phyloP scores from a whole-genome alignment of 2,888 invertebrate genomes.

The Philonicus albiceps region DNA sequence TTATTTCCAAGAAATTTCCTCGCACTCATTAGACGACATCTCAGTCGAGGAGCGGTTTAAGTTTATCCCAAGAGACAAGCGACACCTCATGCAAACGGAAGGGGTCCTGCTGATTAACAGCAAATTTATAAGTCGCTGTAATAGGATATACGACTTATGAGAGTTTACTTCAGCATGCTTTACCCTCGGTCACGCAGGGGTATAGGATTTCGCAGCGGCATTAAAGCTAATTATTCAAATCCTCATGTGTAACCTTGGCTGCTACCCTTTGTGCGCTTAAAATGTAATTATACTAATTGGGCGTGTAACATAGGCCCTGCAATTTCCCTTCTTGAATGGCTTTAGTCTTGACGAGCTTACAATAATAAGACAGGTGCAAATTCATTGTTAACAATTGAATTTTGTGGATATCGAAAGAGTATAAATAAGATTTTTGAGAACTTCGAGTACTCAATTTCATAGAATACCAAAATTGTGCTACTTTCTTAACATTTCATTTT shows the following conservation, averaged over 20 bases:
- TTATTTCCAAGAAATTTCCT: not conserved
- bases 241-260: not conserved
- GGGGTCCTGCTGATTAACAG: not conserved
- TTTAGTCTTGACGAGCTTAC: not conserved
- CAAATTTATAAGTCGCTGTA: not conserved
- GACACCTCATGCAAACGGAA: not conserved
- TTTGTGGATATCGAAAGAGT: not conserved
- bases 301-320: not conserved
- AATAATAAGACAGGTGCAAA: not conserved
- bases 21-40: not conserved
- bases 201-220: not conserved
- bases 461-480: no score
- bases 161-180: not conserved
- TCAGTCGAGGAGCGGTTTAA: not conserved
- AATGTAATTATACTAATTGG: not conserved
- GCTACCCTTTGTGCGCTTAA: not conserved
- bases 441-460: not conserved
- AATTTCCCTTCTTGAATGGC: not conserved
- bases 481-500: no score
- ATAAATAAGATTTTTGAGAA: not conserved
- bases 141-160: not conserved
- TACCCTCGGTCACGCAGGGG: not conserved
- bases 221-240: conserved; percentile 12
- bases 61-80: not conserved
- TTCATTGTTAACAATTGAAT: not conserved